Evolutionary conservation across 2,113 vertebrate genomes (phyloP).

Genomic region (Barbus barbus): DNA sequence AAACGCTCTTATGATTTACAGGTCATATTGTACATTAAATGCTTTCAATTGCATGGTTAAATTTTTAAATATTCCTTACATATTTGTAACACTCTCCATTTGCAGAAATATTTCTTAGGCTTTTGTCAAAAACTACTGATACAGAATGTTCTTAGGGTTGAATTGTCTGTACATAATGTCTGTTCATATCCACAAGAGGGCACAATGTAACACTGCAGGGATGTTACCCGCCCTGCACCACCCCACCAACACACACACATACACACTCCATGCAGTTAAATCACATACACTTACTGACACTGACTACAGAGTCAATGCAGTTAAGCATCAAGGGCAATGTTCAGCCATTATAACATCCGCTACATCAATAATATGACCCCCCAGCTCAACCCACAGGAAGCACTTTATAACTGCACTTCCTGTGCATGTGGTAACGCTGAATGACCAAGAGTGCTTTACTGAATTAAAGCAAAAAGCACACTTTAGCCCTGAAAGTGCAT

Average conservation of each 20-base stretch:
- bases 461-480: constrained; percentile 7
- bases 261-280: background rate
- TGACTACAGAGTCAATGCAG: background rate
- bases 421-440: background rate
- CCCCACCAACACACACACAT: background rate
- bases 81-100: background rate
- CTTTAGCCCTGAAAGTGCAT: background rate
- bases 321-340: constrained; percentile 33
- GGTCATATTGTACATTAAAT: constrained; percentile 11
- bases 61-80: background rate
- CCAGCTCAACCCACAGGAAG: constrained; percentile 10
- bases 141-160: background rate
- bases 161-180: constrained; percentile 34
- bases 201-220: constrained; percentile 50
- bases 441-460: constrained; percentile 1
- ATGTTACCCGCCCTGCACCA: constrained; percentile 10
- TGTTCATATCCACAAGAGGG: constrained; percentile 64
- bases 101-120: background rate
- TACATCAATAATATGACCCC: constrained; percentile 26
- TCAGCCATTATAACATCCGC: constrained; percentile 23
- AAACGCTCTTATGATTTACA: background rate
- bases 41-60: no score
- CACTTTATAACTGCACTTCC: constrained; percentile 24
- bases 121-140: background rate
- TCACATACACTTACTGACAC: constrained; percentile 27